Evolutionary conservation across 2,113 vertebrate species (phyloP), one percentile per base, ranked within the genome.

Genomic region (Drymodes brunneopygia): DNA sequence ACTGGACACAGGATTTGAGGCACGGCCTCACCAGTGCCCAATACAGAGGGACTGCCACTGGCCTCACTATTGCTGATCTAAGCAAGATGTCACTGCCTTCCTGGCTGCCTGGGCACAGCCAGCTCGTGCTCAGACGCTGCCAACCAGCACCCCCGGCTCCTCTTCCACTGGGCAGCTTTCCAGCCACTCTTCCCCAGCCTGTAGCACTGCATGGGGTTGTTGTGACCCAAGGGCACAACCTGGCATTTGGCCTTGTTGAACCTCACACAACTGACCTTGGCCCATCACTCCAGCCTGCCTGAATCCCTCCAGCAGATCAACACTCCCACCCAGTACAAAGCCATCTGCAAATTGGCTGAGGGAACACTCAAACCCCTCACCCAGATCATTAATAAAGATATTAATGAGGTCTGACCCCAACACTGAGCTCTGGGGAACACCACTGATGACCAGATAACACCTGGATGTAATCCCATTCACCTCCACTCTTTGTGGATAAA

Each of bases 321-420:
- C 11, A 33, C 3, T 33, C 6, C 9, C 29, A 54, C 15, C 5
- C 21, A 73, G 6, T 25, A 61, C 21, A 33, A 5, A 11, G 25
- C 25, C 28, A 54, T 5, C n/a, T 61, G 54, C 29, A 47, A 48
- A 47, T 6, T 13, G 21, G 24, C 14, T 18, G 12, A 73, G 16
- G 15, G 25, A 31, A 28, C 21, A 40, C 15, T 53, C 0, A 0
- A 60, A 42, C 7, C 25, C 12, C 15, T 61, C 8, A 24, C 18
- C 27, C 24, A 36, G 29, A 47, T 31, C 31, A 86, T 1, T 36
- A 12, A 66, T 28, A 17, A 47, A 66, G 51, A 23, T 16, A 58
- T 16, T 31, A 20, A 33, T 66, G 35, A 54, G 40, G 23, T 42
- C n/a, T 60, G 31, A n/a, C 10, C 7, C 15, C 17, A 48, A 33